Percentiles rank a stretch among this genome's conserved stretches.
Conservation (phyloP, 2,888 invertebrate genomes). For the Lagria hirta region DNA sequence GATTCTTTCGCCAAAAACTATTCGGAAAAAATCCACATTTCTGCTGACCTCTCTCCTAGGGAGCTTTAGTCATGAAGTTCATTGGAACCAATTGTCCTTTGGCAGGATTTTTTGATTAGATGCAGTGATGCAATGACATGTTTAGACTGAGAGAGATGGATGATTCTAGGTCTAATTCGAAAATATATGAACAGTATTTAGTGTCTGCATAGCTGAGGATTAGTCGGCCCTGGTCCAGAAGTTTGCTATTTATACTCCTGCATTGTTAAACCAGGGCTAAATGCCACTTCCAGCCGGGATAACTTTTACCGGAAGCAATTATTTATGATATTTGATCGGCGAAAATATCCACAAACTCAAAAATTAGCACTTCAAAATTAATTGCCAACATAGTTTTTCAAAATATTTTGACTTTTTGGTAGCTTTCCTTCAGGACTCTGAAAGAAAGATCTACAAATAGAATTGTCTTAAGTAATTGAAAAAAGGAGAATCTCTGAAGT, state of each 20-base stretch:
- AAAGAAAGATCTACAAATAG: too few species aligned
- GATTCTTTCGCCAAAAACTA: constrained; percentile 1
- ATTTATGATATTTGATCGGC: too few species aligned
- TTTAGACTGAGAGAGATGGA: constrained; percentile 16
- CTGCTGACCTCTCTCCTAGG: constrained; percentile 11
- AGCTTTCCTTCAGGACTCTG: too few species aligned
- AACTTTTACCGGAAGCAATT: too few species aligned
- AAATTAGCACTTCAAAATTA: too few species aligned
- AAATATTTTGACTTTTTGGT: too few species aligned
- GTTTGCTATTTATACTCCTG: constrained; percentile 10
- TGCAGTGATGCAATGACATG: constrained; percentile 17
- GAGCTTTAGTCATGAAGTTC: constrained; percentile 20
- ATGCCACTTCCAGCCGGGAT: constrained; percentile 9
- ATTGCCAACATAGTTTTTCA: too few species aligned
- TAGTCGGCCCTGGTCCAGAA: constrained; percentile 8
- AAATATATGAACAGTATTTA: constrained; percentile 16
- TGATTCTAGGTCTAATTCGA: too few species aligned
- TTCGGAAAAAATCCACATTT: constrained; percentile 9
- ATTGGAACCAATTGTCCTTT: constrained; percentile 26
- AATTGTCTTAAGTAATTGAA: too few species aligned
- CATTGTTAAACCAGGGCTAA: constrained; percentile 10
- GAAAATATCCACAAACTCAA: too few species aligned
- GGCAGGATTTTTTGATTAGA: constrained; percentile 17
- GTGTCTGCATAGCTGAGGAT: constrained; percentile 18
- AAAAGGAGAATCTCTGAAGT: too few species aligned